Base-by-base conservation (phyloP, 23 tunicate species). In the Styela plicata region DNA sequence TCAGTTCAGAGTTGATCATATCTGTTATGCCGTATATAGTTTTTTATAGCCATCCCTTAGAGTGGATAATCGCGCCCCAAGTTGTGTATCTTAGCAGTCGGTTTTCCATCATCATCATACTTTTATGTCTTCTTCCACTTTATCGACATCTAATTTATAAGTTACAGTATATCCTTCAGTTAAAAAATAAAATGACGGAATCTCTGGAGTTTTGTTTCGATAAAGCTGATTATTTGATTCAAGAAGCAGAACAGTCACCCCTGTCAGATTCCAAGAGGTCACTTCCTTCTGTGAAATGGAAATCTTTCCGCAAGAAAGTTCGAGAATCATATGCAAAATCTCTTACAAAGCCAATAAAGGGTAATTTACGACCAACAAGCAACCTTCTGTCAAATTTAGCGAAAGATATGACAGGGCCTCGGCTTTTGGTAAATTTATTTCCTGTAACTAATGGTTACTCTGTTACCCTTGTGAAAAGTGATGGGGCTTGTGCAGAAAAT, bases 381-480 rank as follows among this genome's bases (percentile, higher is more conserved):
- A 28, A 53, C 13, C 22, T 76, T 17, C 21, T 76, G 27, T 21
- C 32, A 36, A 20, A n/a, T 10, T 25, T 52, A 24, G 62, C 25
- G 23, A 37, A 44, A 21, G 32, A 44, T 24, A 33, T 33, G 36
- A 28, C 36, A 20, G 27, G 32, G 22, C 17, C 81, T 24, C 20
- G 93, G 53, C 26, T 93, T 20, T 74, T 93, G 36, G 82, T 93
- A 18, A 93, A 93, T 71, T 77, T 93, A n/a, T 93, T 93, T 64
- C 92, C 98, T 34, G 36, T 63, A n/a, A 83, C 85, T 16, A 57
- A 85, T 62, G 98, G 98, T 1, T 93, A 93, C 57, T 84, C 98
- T 16, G 25, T 93, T 3, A 87, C 85, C 84, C 74, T 87, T 0
- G 74, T 79, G n/a, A 79, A 66, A 1, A 25, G 78, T 17, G 66